A percentile compares a stretch with the other conserved stretches of the same genome.
Conservation (phyloP, 53 echinoderm and acorn worm species). For the Antedon mediterranea region DNA sequence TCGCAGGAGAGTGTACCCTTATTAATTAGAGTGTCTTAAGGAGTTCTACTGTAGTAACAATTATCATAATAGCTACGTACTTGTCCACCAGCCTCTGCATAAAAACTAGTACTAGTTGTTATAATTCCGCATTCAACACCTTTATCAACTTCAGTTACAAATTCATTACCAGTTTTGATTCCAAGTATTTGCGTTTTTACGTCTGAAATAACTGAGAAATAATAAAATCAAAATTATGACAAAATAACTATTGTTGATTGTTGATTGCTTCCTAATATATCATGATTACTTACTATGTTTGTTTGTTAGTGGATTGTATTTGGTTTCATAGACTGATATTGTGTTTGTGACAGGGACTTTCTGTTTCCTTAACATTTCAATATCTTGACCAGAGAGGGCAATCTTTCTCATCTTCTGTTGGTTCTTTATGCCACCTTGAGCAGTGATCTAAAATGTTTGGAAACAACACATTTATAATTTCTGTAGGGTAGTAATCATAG, state of each 20-base stretch:
- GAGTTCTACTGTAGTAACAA: constrained; percentile 20
- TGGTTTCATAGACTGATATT: constrained; percentile 26
- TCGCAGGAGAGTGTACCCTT: too few species aligned
- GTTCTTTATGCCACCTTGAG: constrained; percentile 65
- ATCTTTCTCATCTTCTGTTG: constrained; percentile 13
- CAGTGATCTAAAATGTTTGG: too few species aligned
- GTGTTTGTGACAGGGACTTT: constrained; percentile 27
- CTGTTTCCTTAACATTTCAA: constrained; percentile 25
- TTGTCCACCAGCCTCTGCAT: constrained; percentile 94
- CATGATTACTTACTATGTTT: constrained; percentile 60
- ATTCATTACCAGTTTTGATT: constrained; percentile 48
- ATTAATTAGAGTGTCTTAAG: too few species aligned
- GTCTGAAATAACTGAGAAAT: constrained; percentile 31
- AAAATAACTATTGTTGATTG: too few species aligned
- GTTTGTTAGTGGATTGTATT: constrained; percentile 33
- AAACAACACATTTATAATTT: too few species aligned
- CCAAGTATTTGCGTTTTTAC: constrained; percentile 45
- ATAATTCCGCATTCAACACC: constrained; percentile 60
- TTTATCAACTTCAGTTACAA: constrained; percentile 27
- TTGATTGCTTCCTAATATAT: too few species aligned
- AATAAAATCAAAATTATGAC: too few species aligned
- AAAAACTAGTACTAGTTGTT: constrained; percentile 63
- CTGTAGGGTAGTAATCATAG: too few species aligned
- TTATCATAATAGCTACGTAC: constrained; percentile 63
- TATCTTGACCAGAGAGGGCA: constrained; percentile 40